Evolutionary conservation across 2,113 vertebrate genomes (phyloP).

Genomic region (Coptodon rendalli): DNA sequence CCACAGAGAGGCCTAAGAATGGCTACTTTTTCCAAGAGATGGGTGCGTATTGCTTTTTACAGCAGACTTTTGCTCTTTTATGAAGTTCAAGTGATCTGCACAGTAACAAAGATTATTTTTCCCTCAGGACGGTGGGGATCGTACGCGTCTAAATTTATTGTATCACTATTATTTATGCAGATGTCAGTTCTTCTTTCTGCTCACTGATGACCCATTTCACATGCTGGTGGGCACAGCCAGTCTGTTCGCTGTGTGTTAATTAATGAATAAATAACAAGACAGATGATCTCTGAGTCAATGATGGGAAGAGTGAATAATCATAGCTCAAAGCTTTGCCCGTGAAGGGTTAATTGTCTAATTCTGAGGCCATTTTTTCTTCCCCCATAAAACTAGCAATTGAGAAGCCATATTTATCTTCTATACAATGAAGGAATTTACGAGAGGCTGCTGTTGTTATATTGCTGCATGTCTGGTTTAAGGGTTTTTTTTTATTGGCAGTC

Average conservation of each 20-base stretch:
- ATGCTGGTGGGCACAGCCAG: conserved; percentile 22
- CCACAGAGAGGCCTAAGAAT: conserved; percentile 78
- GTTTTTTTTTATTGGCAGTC: conserved; percentile 19
- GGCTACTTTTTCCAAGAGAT: conserved; percentile 81
- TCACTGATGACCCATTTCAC: conserved; percentile 38
- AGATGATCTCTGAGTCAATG: conserved; percentile 41
- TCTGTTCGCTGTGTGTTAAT: conserved; percentile 23
- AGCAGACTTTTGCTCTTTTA: background rate
- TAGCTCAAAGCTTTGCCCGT: conserved; percentile 12
- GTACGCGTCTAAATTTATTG: background rate
- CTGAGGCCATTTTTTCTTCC: background rate
- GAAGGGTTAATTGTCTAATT: conserved; percentile 39
- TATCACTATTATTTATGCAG: conserved; percentile 15
- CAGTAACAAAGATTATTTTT: background rate
- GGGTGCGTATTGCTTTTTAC: conserved; percentile 52
- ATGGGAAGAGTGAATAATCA: conserved; percentile 21
- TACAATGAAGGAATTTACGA: conserved; percentile 59
- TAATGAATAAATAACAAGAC: conserved; percentile 42
- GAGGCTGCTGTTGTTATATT: conserved; percentile 50
- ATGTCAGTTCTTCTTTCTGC: background rate
- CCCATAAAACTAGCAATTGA: conserved; percentile 32
- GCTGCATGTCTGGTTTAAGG: conserved; percentile 40
- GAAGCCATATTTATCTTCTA: conserved; percentile 50
- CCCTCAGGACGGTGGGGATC: background rate
- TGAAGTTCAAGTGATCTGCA: background rate